Conservation (phyloP, 2,888 invertebrate species). For the Drosophila gaucha region DNA sequence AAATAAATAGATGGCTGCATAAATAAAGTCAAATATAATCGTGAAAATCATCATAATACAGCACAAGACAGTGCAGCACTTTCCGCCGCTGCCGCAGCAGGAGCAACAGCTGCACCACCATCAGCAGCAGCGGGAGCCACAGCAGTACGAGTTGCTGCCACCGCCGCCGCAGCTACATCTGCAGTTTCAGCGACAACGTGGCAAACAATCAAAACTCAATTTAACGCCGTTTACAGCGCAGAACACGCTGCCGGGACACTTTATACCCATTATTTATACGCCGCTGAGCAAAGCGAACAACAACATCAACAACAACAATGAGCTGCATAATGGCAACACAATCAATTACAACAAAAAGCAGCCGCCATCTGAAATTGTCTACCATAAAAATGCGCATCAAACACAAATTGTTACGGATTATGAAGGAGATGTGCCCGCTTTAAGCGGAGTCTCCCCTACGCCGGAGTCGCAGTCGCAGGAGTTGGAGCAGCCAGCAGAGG, state of each 20-base stretch:
- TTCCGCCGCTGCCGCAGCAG: conserved; percentile 72
- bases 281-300: conserved; percentile 74
- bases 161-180: conserved; percentile 32
- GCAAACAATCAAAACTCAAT: conserved; percentile 84
- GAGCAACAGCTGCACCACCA: conserved; percentile 38
- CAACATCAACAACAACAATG: conserved; percentile 47
- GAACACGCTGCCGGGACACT: conserved; percentile 86
- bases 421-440: conserved; percentile 31
- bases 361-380: conserved; percentile 61
- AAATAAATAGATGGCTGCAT: conserved; percentile 25
- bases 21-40: conserved; percentile 68
- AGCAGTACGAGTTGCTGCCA: conserved; percentile 63
- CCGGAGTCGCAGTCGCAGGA: conserved; percentile 27
- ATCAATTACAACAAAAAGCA: conserved; percentile 69
- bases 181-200: conserved; percentile 70
- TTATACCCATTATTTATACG: conserved; percentile 85
- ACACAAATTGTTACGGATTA: conserved; percentile 74
- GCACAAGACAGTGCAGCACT: conserved; percentile 82
- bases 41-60: conserved; percentile 60
- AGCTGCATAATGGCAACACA: conserved; percentile 60
- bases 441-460: conserved; percentile 42
- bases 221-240: conserved; percentile 86
- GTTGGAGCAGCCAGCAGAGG: conserved; percentile 21
- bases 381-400: conserved; percentile 74
- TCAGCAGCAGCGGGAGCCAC: conserved; percentile 52